Evolutionary conservation across 1,140 invertebrate genomes (phyloP), one percentile per base, ranked within the genome.

Genomic region (Lasioglossum baleicum): DNA sequence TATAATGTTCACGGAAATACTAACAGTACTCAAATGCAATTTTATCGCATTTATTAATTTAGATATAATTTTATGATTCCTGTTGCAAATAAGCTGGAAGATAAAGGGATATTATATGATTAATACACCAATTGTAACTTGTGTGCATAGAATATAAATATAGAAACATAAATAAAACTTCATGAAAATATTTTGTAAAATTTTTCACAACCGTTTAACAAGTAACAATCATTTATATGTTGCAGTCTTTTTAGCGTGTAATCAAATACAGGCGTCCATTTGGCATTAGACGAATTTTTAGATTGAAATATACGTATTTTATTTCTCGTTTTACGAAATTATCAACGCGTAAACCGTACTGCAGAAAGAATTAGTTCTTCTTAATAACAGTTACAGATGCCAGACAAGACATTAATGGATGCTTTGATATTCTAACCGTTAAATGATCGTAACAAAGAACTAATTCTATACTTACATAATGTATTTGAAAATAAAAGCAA

Each of bases 341-440:
- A 51, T n/a, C 7, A 53, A 15, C 2, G 7, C 20, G 8, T 20
- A 60, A 51, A 15, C 67, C 40, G 48, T 40, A n/a, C 3, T 51
- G 35, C 20, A 53, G 17, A 10, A 61, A 61, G 56, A 80, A 68
- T 40, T 48, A 66, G n/a, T 61, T 75, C 67, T 42, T 75, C 53
- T 20, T 61, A 58, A 20, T 44, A 56, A 70, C 31, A 60, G 31
- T 58, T 76, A 78, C 66, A 78, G 81, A 74, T 82, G 71, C 20
- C 65, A 80, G 42, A 70, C 8, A 48, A 74, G 65, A 70, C 63
- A 69, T 67, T 80, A 82, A 82, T 82, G 81, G 81, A 82, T 82
- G 81, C 79, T 70, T 81, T 64, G 13, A 51, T 66, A 80, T 74
- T 72, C 81, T 82, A 82, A 82, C 81, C 81, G 79, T 82, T 80